Conservation (phyloP, 2,113 vertebrate species). For the Rissa tridactyla region DNA sequence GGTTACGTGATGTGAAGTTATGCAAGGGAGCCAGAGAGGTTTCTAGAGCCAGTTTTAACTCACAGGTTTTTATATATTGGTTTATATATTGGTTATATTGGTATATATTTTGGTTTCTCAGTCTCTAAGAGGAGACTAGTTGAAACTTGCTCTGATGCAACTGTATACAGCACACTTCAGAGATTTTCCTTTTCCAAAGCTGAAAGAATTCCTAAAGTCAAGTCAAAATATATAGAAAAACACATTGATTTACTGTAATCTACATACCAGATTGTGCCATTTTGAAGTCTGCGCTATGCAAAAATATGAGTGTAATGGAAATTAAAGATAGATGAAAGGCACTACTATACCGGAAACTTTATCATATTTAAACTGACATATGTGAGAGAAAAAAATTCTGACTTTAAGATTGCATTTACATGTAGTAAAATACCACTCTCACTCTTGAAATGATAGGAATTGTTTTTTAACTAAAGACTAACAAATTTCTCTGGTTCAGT, state of each 20-base stretch:
- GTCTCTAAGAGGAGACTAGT: conserved; percentile 8
- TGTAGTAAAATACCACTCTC: background rate
- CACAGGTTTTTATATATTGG: background rate
- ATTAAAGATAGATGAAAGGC: background rate
- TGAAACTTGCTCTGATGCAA: background rate
- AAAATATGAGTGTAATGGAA: background rate
- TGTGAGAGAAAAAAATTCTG: background rate
- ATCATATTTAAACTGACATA: background rate
- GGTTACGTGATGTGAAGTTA: background rate
- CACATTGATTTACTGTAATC: background rate
- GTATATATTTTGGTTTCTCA: background rate
- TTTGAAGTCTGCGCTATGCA: background rate
- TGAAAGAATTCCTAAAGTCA: background rate
- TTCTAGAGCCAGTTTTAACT: conserved; percentile 41
- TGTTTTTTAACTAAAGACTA: background rate
- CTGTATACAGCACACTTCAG: background rate
- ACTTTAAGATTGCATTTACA: background rate
- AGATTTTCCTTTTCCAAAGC: background rate
- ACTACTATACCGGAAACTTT: background rate
- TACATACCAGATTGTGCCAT: background rate
- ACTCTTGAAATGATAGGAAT: background rate
- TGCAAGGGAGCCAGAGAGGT: conserved; percentile 9
- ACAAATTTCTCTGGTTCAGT: background rate
- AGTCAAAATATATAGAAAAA: background rate
- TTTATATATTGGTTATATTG: too few species aligned